Evolutionary conservation across 2,797 vertebrate genomes (phyloP).

Genomic region (Cossypha dichroa): DNA sequence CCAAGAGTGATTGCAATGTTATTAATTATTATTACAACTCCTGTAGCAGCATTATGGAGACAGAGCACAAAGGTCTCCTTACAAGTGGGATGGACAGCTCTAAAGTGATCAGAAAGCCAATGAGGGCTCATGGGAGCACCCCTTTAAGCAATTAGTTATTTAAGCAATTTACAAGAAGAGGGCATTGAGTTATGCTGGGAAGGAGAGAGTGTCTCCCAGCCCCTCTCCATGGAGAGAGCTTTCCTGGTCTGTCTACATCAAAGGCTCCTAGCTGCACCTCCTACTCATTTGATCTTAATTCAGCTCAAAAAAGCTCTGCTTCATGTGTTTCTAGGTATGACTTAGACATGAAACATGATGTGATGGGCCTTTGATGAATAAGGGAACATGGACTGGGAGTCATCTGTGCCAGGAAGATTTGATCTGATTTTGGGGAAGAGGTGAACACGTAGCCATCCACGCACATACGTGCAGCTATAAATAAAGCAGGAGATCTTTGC

Average conservation of each 20-base stretch:
- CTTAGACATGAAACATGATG: neutral
- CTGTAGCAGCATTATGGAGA: neutral
- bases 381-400: neutral
- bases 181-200: neutral
- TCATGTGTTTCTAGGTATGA: neutral
- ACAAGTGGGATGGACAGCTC: neutral
- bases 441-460: neutral
- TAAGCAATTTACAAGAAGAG: neutral
- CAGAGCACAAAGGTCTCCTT: neutral
- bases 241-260: conserved; percentile 27
- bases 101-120: neutral
- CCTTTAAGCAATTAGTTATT: neutral
- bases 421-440: neutral
- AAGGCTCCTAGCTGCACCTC: neutral
- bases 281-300: conserved; percentile 55
- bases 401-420: conserved; percentile 7
- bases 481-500: conserved; percentile 16
- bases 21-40: neutral
- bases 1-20: neutral
- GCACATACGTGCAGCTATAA: conserved; percentile 23
- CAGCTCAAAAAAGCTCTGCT: neutral
- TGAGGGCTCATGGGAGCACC: neutral
- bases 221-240: neutral
- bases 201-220: neutral
- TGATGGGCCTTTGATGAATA: conserved; percentile 15